These are phyloP conservation scores for Palythoa caribaeorum DNA, from an alignment of 92 coral and sea anemone species.

Conservation along the genomic window DNA sequence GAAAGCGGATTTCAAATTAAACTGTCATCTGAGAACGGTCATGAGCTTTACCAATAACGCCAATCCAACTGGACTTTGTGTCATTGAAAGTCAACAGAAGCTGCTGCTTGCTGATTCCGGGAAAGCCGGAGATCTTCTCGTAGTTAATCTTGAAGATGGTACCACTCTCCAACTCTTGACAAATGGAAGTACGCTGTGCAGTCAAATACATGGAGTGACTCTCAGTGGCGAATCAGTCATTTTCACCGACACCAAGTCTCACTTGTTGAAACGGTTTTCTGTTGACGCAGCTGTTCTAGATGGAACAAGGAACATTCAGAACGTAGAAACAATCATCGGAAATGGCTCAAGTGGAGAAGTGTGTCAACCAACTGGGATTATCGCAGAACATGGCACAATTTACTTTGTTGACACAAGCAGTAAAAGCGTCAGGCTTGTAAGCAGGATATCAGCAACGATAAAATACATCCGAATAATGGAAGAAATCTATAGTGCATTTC, in stretches of 20 bases:
- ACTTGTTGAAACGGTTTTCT: constrained; percentile 38
- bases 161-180: constrained; percentile 50
- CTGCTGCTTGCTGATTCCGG: constrained; percentile 48
- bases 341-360: constrained; percentile 35
- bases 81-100: constrained; percentile 47
- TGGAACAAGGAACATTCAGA: neutral
- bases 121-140: constrained; percentile 9
- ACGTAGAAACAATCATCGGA: constrained; percentile 18
- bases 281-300: neutral
- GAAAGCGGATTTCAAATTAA: constrained; percentile 49
- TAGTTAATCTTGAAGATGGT: constrained; percentile 55
- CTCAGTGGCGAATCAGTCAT: constrained; percentile 33
- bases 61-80: constrained; percentile 47
- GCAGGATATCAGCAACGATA: constrained; percentile 5
- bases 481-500: constrained; percentile 41
- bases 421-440: constrained; percentile 44
- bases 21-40: constrained; percentile 45
- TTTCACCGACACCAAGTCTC: constrained; percentile 49
- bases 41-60: constrained; percentile 40
- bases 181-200: constrained; percentile 48
- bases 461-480: constrained; percentile 47
- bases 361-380: constrained; percentile 8
- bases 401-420: constrained; percentile 37
- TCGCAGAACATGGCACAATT: constrained; percentile 13
- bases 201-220: constrained; percentile 49